A percentile compares a stretch with the other conserved stretches of the same genome.
Conservation (phyloP, 64 coral and sea anemone species). For the Dendronephthya gigantea region DNA sequence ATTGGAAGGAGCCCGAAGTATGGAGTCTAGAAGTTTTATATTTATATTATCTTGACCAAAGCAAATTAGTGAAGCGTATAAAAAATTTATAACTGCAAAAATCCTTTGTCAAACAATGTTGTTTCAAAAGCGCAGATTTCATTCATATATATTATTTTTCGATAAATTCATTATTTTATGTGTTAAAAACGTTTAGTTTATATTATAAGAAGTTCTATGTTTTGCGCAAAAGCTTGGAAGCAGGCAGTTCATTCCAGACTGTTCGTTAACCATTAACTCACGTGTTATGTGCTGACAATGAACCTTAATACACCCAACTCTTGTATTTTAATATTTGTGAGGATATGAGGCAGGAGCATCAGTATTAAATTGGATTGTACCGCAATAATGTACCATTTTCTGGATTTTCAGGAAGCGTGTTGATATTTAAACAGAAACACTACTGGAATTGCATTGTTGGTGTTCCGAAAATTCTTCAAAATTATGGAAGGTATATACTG, state of each 20-base stretch:
- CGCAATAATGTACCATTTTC: neutral
- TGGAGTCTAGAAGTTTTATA: neutral
- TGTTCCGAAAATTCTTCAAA: neutral
- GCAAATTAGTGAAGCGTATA: neutral
- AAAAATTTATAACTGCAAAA: neutral
- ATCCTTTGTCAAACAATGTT: neutral
- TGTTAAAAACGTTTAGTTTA: too few species aligned
- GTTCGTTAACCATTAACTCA: too few species aligned
- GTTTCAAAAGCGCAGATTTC: neutral
- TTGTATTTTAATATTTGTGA: too few species aligned
- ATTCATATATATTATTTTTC: neutral
- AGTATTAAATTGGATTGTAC: neutral
- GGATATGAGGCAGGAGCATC: too few species aligned
- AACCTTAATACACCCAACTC: too few species aligned
- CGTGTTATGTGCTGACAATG: too few species aligned
- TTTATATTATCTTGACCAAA: neutral
- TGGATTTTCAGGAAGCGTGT: neutral
- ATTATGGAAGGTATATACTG: neutral
- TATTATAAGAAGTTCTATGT: too few species aligned
- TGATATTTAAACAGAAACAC: neutral
- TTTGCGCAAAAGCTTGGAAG: too few species aligned
- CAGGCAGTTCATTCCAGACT: too few species aligned
- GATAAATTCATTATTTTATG: too few species aligned
- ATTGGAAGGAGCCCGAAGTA: neutral
- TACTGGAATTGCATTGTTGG: neutral